Evolutionary conservation across 2,113 vertebrate species (phyloP).

Genomic region (Phodopus roborovskii): DNA sequence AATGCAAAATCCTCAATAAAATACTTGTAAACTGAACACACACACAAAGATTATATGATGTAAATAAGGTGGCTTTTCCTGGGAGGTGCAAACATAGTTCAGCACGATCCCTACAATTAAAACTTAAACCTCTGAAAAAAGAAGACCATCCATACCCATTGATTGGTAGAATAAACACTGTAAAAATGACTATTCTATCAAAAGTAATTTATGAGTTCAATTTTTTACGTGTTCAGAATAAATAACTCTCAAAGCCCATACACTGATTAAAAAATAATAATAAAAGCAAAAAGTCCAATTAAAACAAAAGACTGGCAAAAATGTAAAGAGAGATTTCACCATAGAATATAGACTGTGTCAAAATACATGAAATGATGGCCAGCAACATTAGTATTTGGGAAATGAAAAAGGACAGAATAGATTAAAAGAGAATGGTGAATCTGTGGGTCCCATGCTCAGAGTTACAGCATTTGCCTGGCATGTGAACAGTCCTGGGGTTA

Average conservation of each 20-base stretch:
- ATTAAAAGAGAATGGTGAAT: background rate
- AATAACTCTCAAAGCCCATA: background rate
- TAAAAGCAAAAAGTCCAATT: constrained; percentile 19
- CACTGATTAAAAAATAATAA: background rate
- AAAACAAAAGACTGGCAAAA: background rate
- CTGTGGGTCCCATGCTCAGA: accelerated
- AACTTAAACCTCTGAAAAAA: background rate
- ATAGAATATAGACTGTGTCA: background rate
- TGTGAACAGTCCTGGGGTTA: no score
- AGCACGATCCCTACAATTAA: background rate
- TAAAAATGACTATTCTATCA: background rate
- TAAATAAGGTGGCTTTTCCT: background rate
- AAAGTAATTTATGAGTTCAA: background rate
- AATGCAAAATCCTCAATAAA: background rate
- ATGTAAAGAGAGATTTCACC: background rate
- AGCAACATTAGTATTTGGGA: background rate
- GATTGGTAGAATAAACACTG: background rate
- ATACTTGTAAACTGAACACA: background rate
- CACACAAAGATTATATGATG: background rate
- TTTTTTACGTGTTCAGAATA: background rate
- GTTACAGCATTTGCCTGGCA: background rate
- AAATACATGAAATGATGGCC: background rate
- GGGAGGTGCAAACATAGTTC: background rate
- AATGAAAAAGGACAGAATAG: background rate
- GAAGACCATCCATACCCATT: background rate